Evolutionary conservation across 2,888 invertebrate genomes (phyloP), one percentile per base, ranked within the genome.

Genomic region (Acrocera orbiculus): DNA sequence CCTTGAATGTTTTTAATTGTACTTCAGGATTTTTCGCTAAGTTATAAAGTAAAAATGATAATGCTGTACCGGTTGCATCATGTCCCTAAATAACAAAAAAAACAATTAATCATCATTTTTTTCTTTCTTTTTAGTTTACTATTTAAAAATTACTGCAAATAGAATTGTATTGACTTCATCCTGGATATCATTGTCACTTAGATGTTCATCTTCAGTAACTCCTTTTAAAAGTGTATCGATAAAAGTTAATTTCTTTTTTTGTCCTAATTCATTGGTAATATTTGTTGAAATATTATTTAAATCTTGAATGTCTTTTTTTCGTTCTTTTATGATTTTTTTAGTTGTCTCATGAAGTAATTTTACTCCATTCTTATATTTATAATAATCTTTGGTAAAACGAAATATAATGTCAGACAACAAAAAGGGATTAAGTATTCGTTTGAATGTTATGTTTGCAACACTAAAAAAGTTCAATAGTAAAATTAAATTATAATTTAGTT

Each of bases 161-260:
- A 73, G 68, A 45, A 75, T 73, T 0, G 74, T 74, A 41, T 73
- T 68, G 1, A 73, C 70, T 58, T 75, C 70, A 47, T 72, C 69
- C 36, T 68, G 55, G 9, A 75, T 62, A 34, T 65, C 63, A n/a
- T 63, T 52, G 33, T 66, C 63, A 3, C 64, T 59, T 31, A 75
- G 53, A 20, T 58, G 62, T 38, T 58, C 44, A 1, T 67, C 69
- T 38, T 67, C 63, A 5, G 64, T 56, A 43, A 63, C 65, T 3
- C 66, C 56, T 26, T 69, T 52, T 10, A 75, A 49, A 7, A 75
- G 49, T 19, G 72, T 48, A 58, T 75, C 74, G 47, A 75, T 52
- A 45, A 75, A 70, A 0, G 70, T 69, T 38, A 67, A 60, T 43
- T 66, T 67, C 44, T 66, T 69, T 44, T 64, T 67, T 15, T 58